Evolutionary conservation across 1,140 invertebrate species (phyloP).

Genomic region (Drosophila insularis): DNA sequence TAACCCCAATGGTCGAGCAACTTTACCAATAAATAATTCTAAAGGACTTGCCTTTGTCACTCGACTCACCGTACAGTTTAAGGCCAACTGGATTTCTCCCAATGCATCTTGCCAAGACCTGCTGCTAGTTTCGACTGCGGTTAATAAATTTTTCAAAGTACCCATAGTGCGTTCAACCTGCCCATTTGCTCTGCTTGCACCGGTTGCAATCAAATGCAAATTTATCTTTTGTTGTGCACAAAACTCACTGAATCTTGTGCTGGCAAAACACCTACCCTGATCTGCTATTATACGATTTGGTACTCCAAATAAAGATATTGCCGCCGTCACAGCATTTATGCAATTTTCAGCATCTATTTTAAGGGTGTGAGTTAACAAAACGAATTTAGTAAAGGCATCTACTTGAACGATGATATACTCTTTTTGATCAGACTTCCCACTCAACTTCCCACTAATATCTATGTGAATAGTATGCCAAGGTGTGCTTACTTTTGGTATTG

Average conservation of each 20-base stretch:
- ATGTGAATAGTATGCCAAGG: no score
- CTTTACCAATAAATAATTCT: no score
- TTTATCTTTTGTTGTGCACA: neutral
- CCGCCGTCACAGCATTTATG: no score
- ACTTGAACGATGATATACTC: constrained; percentile 2
- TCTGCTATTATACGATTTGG: no score
- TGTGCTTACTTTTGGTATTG: no score
- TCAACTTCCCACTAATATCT: no score
- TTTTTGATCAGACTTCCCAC: neutral
- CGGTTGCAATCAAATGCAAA: constrained; percentile 1
- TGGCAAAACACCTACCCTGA: no score
- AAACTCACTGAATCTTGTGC: no score
- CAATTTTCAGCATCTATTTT: neutral
- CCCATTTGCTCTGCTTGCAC: constrained; percentile 1
- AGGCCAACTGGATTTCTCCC: neutral
- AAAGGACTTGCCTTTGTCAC: no score
- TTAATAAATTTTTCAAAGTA: constrained; percentile 3
- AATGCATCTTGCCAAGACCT: constrained; percentile 1
- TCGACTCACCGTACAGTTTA: no score
- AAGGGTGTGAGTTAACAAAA: neutral
- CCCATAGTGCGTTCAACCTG: neutral
- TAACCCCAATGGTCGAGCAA: no score
- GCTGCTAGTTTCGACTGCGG: constrained; percentile 1
- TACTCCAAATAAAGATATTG: no score
- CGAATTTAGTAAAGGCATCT: neutral